A percentile compares a stretch with the other conserved stretches of the same genome.
Conservation (phyloP, 1,140 invertebrate genomes). For the Drosophila sp. region DNA sequence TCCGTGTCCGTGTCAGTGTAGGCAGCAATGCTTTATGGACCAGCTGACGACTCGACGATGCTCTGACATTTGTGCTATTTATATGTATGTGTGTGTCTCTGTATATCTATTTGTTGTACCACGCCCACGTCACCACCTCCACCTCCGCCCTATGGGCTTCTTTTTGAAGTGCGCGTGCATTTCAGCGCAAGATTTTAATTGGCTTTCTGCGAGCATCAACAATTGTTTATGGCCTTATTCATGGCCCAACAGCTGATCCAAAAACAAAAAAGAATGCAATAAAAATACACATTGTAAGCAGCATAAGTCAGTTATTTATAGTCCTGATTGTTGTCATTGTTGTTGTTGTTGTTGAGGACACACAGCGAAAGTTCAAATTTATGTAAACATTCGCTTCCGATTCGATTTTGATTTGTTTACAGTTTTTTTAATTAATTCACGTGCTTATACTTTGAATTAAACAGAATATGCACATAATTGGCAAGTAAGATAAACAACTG, state of each 20-base stretch:
- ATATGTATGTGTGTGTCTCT: conserved; percentile 17
- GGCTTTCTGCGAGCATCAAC: conserved; percentile 56
- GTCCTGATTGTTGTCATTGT: neutral
- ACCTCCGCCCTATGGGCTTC: conserved; percentile 13
- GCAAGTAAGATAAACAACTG: neutral
- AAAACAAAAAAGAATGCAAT: too few species aligned
- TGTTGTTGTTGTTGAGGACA: conserved; percentile 5
- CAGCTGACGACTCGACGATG: conserved; percentile 54
- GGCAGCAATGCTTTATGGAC: conserved; percentile 67
- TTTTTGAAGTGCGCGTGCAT: conserved; percentile 62
- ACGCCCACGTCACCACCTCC: conserved; percentile 8
- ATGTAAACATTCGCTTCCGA: conserved; percentile 3
- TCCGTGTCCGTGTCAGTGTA: conserved; percentile 26
- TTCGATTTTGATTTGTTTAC: conserved; percentile 12
- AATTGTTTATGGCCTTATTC: conserved; percentile 67
- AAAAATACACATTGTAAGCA: conserved; percentile 11
- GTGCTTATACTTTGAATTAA: conserved; percentile 13
- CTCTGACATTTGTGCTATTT: conserved; percentile 41
- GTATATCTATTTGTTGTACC: conserved; percentile 9
- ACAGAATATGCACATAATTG: conserved; percentile 1
- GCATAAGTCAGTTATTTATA: conserved; percentile 19
- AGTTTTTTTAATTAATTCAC: conserved; percentile 15
- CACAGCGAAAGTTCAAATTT: conserved; percentile 22
- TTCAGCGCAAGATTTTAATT: conserved; percentile 77
- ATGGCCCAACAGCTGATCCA: conserved; percentile 61